Percentiles rank a stretch among this genome's conserved stretches.
phyloP scores from a whole-genome alignment of 2,888 invertebrate species.

The Lasius platythorax region DNA sequence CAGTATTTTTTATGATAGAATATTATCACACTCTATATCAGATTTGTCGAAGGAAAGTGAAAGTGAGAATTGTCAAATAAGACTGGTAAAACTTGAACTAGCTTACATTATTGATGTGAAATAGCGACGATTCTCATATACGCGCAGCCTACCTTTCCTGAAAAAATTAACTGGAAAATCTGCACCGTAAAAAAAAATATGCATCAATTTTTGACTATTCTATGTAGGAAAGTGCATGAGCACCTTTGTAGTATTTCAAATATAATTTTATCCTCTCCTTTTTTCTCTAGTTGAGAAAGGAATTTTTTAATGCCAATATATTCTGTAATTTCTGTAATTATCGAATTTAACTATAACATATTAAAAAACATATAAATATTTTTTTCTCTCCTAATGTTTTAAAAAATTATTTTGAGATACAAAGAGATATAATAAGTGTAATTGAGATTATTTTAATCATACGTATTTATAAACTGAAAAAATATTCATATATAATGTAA shows the following conservation, averaged over 20 bases:
- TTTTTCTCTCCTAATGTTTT: neutral
- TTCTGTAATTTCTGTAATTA: neutral
- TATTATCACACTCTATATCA: neutral
- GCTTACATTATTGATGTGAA: neutral
- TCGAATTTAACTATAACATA: neutral
- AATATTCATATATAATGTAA: neutral
- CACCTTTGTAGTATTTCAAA: neutral
- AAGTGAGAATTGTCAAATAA: neutral
- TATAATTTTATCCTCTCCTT: neutral
- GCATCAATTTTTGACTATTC: neutral
- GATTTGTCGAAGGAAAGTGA: neutral
- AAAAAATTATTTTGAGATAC: neutral
- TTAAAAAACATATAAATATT: neutral
- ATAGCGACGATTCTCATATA: neutral
- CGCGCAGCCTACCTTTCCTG: neutral
- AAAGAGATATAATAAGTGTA: neutral
- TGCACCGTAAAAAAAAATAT: neutral
- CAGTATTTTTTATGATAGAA: slow-evolving; percentile 13
- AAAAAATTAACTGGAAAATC: neutral
- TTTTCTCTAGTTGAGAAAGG: neutral
- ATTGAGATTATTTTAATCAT: neutral
- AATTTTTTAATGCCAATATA: neutral
- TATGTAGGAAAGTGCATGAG: neutral
- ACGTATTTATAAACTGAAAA: neutral
- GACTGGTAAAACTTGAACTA: slow-evolving; percentile 15